Conservation (phyloP, 1,140 invertebrate genomes). For the Sminthurides bifidus region DNA sequence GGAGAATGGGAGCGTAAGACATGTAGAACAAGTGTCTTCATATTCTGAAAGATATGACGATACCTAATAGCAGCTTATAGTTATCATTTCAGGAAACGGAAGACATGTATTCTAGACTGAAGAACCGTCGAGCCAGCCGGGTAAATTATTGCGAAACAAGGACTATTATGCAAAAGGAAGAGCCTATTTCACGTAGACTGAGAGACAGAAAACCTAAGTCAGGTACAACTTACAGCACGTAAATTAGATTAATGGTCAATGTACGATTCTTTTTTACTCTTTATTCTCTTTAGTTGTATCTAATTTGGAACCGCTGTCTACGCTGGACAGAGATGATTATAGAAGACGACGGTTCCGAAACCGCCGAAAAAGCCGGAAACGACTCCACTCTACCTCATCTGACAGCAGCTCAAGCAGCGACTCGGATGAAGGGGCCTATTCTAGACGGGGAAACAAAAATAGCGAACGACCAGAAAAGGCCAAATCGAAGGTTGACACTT, state of each 20-base stretch:
- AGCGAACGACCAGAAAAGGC: too few species aligned
- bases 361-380: neutral
- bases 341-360: neutral
- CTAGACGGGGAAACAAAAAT: too few species aligned
- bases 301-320: neutral
- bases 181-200: slow-evolving; percentile 8
- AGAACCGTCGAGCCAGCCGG: neutral
- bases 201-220: neutral
- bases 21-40: too few species aligned
- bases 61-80: too few species aligned
- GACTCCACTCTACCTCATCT: neutral
- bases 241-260: neutral
- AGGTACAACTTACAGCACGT: neutral
- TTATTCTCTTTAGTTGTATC: neutral
- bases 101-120: slow-evolving; percentile 13
- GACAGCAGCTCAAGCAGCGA: too few species aligned
- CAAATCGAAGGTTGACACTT: neutral
- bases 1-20: too few species aligned
- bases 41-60: too few species aligned
- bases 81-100: too few species aligned
- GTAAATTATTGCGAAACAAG: neutral
- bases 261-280: neutral
- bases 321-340: neutral
- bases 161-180: neutral
- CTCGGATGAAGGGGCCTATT: too few species aligned